A percentile compares a stretch with the other conserved stretches of the same genome.
Conservation (phyloP, 2,888 invertebrate species). For the Prosapia bicincta region DNA sequence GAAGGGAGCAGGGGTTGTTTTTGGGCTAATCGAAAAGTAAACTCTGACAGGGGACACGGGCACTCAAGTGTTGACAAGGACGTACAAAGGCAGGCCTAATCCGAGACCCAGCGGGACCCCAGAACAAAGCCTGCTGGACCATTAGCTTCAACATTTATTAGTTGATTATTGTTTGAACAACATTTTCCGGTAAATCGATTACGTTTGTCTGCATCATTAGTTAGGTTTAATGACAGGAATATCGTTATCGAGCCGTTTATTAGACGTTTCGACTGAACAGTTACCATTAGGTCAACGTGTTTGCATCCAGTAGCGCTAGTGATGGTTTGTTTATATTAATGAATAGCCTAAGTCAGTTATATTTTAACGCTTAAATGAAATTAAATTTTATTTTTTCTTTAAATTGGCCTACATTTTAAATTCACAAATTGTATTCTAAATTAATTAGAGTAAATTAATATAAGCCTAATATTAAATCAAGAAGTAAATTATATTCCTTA, state of each 20-base stretch:
- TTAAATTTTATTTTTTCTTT: too few species aligned
- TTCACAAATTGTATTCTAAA: too few species aligned
- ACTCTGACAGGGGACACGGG: not conserved
- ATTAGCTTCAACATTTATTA: not conserved
- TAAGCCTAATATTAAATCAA: too few species aligned
- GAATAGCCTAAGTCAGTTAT: too few species aligned
- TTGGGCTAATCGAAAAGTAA: not conserved
- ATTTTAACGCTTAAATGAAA: too few species aligned
- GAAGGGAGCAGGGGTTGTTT: not conserved
- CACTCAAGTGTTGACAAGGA: not conserved
- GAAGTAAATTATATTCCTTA: too few species aligned
- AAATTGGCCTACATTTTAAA: too few species aligned
- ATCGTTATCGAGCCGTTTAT: not conserved
- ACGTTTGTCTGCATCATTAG: not conserved
- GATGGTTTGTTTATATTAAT: too few species aligned
- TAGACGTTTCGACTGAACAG: too few species aligned
- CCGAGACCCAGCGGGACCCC: not conserved
- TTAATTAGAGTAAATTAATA: too few species aligned
- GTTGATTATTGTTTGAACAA: not conserved
- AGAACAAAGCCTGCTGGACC: not conserved
- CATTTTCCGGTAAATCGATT: not conserved
- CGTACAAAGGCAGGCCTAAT: not conserved
- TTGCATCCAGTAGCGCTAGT: too few species aligned
- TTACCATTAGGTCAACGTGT: too few species aligned
- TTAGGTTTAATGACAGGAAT: not conserved